Evolutionary conservation across 2,113 vertebrate genomes (phyloP).

Genomic region (Xenopus borealis): DNA sequence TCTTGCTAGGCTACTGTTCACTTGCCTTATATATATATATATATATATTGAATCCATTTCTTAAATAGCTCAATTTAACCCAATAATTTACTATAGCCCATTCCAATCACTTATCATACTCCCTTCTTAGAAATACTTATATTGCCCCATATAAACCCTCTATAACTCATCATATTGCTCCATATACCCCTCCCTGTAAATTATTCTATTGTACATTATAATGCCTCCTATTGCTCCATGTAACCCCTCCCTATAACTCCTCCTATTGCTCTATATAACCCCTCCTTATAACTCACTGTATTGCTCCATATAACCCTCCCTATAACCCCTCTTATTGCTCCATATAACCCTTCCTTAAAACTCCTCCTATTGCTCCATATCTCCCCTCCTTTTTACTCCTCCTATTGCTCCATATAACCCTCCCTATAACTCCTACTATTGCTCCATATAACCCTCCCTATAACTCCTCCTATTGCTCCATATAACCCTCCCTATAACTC

Average conservation of each 20-base stretch:
- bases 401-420: too few relatives aligned
- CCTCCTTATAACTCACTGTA: not conserved
- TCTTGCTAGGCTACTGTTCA: too few relatives aligned
- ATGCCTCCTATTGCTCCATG: not conserved
- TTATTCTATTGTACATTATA: not conserved
- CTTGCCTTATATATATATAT: too few relatives aligned
- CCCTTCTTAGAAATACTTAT: not conserved
- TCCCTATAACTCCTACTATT: not conserved
- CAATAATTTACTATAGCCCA: too few relatives aligned
- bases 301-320: not conserved
- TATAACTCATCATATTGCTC: not conserved
- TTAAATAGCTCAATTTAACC: not conserved
- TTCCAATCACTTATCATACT: too few relatives aligned
- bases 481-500: conserved; percentile 9
- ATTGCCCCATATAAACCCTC: conserved; percentile 4
- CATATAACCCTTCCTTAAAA: not conserved
- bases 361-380: not conserved
- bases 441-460: conserved; percentile 3
- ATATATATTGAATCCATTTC: too few relatives aligned
- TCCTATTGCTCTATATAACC: not conserved
- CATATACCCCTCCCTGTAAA: conserved; percentile 3
- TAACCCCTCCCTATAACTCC: not conserved
- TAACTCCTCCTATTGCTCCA: conserved; percentile 5
- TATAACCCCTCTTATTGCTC: not conserved
- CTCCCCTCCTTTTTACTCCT: not conserved